Evolutionary conservation across 1,140 invertebrate species (phyloP).

Genomic region (Nymphalis io): DNA sequence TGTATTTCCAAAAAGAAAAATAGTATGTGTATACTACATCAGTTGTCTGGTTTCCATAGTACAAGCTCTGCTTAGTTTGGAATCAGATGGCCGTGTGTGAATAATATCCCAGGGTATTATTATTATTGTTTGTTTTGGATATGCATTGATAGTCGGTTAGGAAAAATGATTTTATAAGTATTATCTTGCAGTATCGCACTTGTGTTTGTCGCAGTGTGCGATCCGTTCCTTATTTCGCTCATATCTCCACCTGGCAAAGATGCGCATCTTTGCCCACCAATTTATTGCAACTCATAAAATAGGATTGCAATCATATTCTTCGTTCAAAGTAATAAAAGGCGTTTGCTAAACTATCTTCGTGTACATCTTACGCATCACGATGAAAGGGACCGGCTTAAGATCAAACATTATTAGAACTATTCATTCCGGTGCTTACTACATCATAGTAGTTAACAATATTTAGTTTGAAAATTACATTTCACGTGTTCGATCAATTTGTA

Average conservation of each 20-base stretch:
- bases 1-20: too few species aligned
- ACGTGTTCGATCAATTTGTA: too few species aligned
- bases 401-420: conserved; percentile 10
- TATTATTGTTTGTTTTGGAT: too few species aligned
- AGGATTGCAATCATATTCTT: conserved; percentile 22
- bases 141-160: too few species aligned
- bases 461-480: too few species aligned
- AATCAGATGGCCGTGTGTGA: too few species aligned
- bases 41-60: too few species aligned
- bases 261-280: conserved; percentile 2
- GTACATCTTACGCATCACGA: conserved; percentile 3
- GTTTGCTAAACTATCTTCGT: conserved; percentile 7
- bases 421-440: background rate
- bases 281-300: conserved; percentile 29
- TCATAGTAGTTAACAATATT: background rate
- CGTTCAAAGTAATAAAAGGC: conserved; percentile 23
- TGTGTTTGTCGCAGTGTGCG: background rate
- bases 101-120: too few species aligned
- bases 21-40: too few species aligned
- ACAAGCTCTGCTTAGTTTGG: too few species aligned
- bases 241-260: conserved; percentile 28
- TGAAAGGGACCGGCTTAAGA: conserved; percentile 15
- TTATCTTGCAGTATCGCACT: too few species aligned
- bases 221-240: background rate
- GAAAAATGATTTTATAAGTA: too few species aligned